Base-by-base conservation (phyloP, 2,797 vertebrate genomes). In the Sylvilagus floridanus region DNA sequence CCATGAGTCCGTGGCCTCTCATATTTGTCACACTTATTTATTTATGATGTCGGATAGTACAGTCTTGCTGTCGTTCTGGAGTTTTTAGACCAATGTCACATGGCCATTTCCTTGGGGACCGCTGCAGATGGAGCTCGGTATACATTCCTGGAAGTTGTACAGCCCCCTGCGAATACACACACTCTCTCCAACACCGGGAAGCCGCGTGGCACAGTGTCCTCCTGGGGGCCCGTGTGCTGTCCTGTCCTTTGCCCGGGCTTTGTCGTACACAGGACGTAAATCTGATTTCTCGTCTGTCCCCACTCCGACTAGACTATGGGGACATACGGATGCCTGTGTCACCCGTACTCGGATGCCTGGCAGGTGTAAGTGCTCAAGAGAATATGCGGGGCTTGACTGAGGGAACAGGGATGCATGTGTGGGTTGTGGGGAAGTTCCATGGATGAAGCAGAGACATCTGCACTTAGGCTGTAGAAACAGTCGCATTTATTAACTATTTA, bases 1-100 rank as follows among this genome's bases (percentile, higher is more conserved):
- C 26, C 24, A 42, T 16, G 63, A 83, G 35, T 90, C 60, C 77
- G 42, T 89, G 88, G 32, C 71, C 77, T 83, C 77, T 96, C 93
- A 87, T 77, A 35, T 92, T 94, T 90, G 75, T 86, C 47, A 16
- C 71, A 68, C 73, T 54, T 84, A 22, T 79, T 90, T 78, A 72
- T 95, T 89, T 79, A 76, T 95, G 22, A 91, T 93, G 16, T 69
- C 50, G 91, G 66, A 52, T 52, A 54, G 30, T 50, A 10, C 54
- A 32, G n/a, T 54, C 81, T 79, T 42, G 0, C 26, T 60, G 62
- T 10, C 71, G 11, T 24, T 12, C 85, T 1, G 42, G 42, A 8
- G 42, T 47, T 47, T 47, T 82, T 42, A 77, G 0, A 1, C 65
- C 75, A 0, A 0, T 60, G 94, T 93, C 91, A 75, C 85, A 90